A percentile compares a stretch with the other conserved stretches of the same genome.
Conservation (phyloP, 2,113 vertebrate species). For the Psephotus haematonotus region DNA sequence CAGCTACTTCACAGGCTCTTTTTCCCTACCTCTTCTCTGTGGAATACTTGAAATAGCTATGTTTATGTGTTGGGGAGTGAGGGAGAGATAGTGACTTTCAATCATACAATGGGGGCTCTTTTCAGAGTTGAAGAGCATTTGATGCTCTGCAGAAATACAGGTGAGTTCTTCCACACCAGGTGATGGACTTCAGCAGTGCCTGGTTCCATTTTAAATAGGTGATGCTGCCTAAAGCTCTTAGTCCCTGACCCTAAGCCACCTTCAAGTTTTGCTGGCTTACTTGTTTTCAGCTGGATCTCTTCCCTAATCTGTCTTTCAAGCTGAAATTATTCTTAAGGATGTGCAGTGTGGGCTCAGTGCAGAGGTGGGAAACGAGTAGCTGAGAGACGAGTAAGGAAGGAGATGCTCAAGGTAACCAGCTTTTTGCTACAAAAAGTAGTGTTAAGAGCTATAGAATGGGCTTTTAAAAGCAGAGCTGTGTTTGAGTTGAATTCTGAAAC, state of each 20-base stretch:
- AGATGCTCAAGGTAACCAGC: not conserved
- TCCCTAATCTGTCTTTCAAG: not conserved
- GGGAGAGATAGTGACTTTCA: not conserved
- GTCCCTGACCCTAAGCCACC: not conserved
- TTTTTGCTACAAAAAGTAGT: not conserved
- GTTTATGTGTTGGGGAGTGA: rapidly evolving
- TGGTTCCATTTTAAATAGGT: rapidly evolving
- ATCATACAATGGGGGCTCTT: rapidly evolving
- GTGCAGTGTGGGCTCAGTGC: not conserved
- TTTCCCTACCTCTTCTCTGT: not conserved
- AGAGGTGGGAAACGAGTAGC: not conserved
- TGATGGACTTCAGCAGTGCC: too few relatives aligned
- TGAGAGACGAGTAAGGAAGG: not conserved
- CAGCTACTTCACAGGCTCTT: not conserved
- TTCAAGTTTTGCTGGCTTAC: rapidly evolving
- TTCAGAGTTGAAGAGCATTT: not conserved
- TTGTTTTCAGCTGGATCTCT: not conserved
- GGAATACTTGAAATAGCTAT: not conserved
- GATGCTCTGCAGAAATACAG: not conserved
- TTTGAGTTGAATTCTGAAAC: not conserved
- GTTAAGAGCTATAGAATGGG: not conserved
- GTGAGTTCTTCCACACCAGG: not conserved
- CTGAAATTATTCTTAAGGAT: not conserved
- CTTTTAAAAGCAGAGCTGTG: not conserved
- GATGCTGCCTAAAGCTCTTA: not conserved